Evolutionary conservation across 2,888 invertebrate genomes (phyloP).

Genomic region (Lamellibrachia satsuma): DNA sequence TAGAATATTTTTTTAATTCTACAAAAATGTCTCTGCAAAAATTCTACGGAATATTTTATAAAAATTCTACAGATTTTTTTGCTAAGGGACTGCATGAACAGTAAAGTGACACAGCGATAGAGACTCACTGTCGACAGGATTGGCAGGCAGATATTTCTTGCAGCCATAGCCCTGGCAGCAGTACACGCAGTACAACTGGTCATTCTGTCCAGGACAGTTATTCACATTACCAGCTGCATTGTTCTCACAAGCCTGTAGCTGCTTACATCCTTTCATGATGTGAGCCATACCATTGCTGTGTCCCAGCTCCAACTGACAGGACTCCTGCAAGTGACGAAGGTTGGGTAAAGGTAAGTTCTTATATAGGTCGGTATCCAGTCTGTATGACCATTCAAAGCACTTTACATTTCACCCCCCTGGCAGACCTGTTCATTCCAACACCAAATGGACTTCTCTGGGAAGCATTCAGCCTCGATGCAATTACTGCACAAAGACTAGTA

Average conservation of each 20-base stretch:
- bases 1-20: no score
- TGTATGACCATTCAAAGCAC: no score
- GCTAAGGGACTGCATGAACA: no score
- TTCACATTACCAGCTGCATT: not conserved
- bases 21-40: no score
- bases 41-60: no score
- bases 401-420: no score
- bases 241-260: not conserved
- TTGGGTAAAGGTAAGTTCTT: not conserved
- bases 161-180: not conserved
- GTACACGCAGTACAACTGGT: not conserved
- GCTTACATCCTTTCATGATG: not conserved
- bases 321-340: not conserved
- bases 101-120: not conserved
- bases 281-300: not conserved
- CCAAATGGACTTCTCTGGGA: no score
- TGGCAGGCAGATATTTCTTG: not conserved
- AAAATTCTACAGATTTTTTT: no score
- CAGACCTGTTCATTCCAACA: no score
- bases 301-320: not conserved
- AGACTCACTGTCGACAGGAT: not conserved
- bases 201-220: not conserved
- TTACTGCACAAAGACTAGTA: no score
- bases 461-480: no score
- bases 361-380: no score